phyloP scores from a whole-genome alignment of 2,113 vertebrate species.

The Coturnix japonica region DNA sequence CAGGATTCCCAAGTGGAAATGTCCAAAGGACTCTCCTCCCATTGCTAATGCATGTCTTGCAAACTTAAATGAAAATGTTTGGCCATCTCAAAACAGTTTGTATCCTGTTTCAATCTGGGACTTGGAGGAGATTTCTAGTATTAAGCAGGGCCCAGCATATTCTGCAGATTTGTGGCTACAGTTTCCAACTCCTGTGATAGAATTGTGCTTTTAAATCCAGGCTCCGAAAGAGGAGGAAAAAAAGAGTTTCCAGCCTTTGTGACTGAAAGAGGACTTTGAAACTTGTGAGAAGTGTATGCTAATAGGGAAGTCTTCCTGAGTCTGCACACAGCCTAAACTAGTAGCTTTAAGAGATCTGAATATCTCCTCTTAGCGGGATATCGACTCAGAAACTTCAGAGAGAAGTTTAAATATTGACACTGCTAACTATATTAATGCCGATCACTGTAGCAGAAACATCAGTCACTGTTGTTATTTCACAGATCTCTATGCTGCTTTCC shows the following conservation, averaged over 20 bases:
- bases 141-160: conserved; percentile 52
- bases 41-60: conserved; percentile 69
- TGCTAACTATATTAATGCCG: conserved; percentile 65
- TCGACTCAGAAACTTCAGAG: conserved; percentile 67
- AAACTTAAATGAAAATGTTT: conserved; percentile 59
- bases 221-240: conserved; percentile 30
- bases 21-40: conserved; percentile 78
- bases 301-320: conserved; percentile 64
- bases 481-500: conserved; percentile 74
- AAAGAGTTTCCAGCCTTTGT: conserved; percentile 45
- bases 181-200: conserved; percentile 61
- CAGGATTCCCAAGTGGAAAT: conserved; percentile 80
- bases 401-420: conserved; percentile 63
- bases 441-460: conserved; percentile 74
- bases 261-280: conserved; percentile 61
- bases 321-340: conserved; percentile 56
- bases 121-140: conserved; percentile 57
- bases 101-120: conserved; percentile 65
- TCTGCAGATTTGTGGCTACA: conserved; percentile 61
- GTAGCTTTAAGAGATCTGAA: conserved; percentile 74
- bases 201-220: conserved; percentile 62
- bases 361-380: conserved; percentile 62
- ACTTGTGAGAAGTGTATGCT: conserved; percentile 9
- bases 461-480: conserved; percentile 69
- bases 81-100: conserved; percentile 67